Conservation (phyloP, 1,140 invertebrate species). For the Wiebesia pumilae region DNA sequence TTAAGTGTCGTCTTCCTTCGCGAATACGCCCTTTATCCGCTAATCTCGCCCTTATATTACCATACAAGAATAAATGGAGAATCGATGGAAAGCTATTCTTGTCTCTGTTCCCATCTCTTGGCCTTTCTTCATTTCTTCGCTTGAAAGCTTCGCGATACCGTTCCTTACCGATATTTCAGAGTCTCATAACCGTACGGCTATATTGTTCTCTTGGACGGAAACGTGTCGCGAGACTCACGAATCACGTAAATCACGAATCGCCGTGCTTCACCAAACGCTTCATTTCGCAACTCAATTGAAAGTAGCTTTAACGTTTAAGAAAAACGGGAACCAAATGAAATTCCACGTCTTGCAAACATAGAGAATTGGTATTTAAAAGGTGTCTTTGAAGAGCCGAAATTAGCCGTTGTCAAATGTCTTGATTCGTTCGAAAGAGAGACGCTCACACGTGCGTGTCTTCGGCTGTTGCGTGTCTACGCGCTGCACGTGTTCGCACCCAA, state of each 20-base stretch:
- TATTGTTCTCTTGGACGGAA: conserved; percentile 32
- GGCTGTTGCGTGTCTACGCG: not conserved
- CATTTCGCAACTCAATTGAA: not conserved
- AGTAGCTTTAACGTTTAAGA: not conserved
- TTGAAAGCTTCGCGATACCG: not conserved
- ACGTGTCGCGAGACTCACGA: conserved; percentile 4
- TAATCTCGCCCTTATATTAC: conserved; percentile 17
- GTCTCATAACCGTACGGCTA: conserved; percentile 29
- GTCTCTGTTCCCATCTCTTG: not conserved
- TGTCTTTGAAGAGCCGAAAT: not conserved
- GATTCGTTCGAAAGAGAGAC: not conserved
- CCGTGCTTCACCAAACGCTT: not conserved
- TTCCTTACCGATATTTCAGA: conserved; percentile 46
- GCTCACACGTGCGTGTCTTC: not conserved
- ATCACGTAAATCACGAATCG: conserved; percentile 23
- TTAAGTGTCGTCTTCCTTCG: not conserved
- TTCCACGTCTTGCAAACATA: not conserved
- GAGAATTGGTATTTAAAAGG: not conserved
- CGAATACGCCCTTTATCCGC: not conserved
- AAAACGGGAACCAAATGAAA: not conserved
- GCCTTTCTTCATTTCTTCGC: not conserved
- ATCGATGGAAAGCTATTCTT: conserved; percentile 41
- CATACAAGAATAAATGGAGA: conserved; percentile 35
- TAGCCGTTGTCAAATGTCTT: not conserved
- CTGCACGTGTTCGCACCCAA: not conserved